Evolutionary conservation across 37 sponge, comb jelly and placozoan genomes (phyloP), one percentile per base, ranked within the genome.

Genomic region (Theonella swinhoei): DNA sequence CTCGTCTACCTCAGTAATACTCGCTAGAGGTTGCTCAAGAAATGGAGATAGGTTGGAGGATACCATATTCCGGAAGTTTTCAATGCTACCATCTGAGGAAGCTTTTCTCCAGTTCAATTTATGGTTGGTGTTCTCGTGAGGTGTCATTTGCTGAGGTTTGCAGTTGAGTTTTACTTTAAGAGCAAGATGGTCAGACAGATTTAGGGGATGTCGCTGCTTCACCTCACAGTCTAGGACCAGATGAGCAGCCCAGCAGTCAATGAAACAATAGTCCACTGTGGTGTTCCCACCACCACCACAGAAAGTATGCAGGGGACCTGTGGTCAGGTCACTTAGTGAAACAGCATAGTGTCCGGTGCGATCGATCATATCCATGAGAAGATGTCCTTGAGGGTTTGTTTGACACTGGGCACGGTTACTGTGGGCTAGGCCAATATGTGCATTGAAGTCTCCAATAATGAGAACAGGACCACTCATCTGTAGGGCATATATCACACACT

Each of bases 171-270:
- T 34, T 36, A 72, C 14, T 34, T 20, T 11, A 9, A 36, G 39
- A 72, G 73, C 30, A 19, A 72, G 76, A 37, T 75, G 76, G 31
- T 75, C 76, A 30, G 76, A 75, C 5, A 75, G 29, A 29, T 75
- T 75, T 43, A 41, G 60, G 8, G 76, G 59, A 17, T 41, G 58
- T 3, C 4, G 58, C 40, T 75, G 31, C 24, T 25, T 8, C 2
- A 43, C 39, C 24, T 25, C 58, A 75, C 76, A 75, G 7, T 43
- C 3, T 5, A 43, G 32, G 42, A 75, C 39, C 4, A n/a, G 24
- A 22, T 41, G 31, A 24, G 76, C 58, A 75, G 39, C 29, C 35
- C 40, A 43, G 31, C 58, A 7, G 24, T 39, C 76, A 37, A 43
- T 22, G 35, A 75, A n/a, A 42, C 58, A 47, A 42, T 43, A 75